Evolutionary conservation across 1,140 invertebrate species (phyloP).

Genomic region (Cyrtorhinus lividipennis): DNA sequence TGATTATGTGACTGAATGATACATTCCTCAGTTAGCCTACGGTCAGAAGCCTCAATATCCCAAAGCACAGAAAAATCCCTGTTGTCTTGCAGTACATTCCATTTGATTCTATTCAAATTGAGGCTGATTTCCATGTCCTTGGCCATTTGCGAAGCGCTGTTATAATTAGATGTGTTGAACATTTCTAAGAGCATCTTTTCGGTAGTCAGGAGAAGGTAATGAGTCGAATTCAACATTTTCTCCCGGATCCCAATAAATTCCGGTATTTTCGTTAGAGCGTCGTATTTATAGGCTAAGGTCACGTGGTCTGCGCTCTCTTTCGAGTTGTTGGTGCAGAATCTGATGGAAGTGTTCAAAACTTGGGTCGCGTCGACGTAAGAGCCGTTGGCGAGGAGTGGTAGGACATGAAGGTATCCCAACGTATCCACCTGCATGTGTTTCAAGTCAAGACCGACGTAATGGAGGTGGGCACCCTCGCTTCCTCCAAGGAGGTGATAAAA

Average conservation of each 20-base stretch:
- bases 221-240: constrained; percentile 64
- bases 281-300: constrained; percentile 83
- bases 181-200: constrained; percentile 69
- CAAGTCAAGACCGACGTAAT: constrained; percentile 61
- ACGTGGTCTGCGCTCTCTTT: constrained; percentile 85
- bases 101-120: constrained; percentile 33
- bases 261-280: constrained; percentile 80
- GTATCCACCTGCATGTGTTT: constrained; percentile 93
- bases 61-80: constrained; percentile 36
- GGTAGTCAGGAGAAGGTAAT: constrained; percentile 56
- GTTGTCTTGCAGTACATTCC: constrained; percentile 40
- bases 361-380: constrained; percentile 46
- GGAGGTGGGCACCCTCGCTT: constrained; percentile 46
- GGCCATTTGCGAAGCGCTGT: constrained; percentile 27
- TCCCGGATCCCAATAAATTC: constrained; percentile 78
- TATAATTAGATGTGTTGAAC: constrained; percentile 35
- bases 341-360: constrained; percentile 53
- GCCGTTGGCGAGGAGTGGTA: constrained; percentile 49
- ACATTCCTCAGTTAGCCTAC: constrained; percentile 14
- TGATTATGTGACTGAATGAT: constrained; percentile 18
- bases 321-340: constrained; percentile 73
- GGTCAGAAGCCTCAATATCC: constrained; percentile 18
- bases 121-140: constrained; percentile 38
- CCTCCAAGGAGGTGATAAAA: constrained; percentile 36
- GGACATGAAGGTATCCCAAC: constrained; percentile 66